Evolutionary conservation across 1,140 invertebrate species (phyloP), one percentile per base, ranked within the genome.

Genomic region (Penaeus vannamei): DNA sequence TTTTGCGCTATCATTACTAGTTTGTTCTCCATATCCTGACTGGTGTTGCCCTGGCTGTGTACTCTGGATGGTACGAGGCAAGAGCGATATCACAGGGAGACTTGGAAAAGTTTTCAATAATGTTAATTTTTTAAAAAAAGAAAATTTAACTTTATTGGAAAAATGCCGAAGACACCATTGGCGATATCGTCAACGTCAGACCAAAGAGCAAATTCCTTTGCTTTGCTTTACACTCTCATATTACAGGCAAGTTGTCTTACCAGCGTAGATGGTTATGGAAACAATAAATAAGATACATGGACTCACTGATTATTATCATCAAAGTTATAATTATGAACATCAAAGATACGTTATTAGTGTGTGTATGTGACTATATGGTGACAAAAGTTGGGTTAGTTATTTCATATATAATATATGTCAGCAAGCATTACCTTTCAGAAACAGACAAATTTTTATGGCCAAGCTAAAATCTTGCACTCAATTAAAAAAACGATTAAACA

Each of bases 351-450:
- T 87, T 82, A 87, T 89, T 89, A 85, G 87, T 89, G 87, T 76
- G 72, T 89, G 87, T 89, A 85, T 62, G 87, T 84, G 87, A 89
- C 87, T 89, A 89, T 85, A 85, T 89, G 29, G 87, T 89, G 87
- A 89, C 82, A 89, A 89, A 85, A 83, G 61, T 77, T 80, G 72
- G 87, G 87, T 89, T 89, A 89, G 87, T 89, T 88, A 83, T 60
- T 84, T 60, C 60, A 81, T 72, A 89, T 79, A 89, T 77, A 36
- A 79, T 60, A 89, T 82, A 42, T 79, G 82, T 85, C 87, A 80
- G 88, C 88, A 86, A 82, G 82, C 88, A 90, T 90, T 90, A 90
- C 88, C 88, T 90, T 90, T 90, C 88, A 90, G 77, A 84, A 90
- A 85, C 88, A 90, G 84, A 90, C 88, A 89, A 62, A 22, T 22